These are phyloP conservation scores for Acrocyrtus sp. DNA, from an alignment of 2,888 invertebrate species.

Conservation along the genomic window DNA sequence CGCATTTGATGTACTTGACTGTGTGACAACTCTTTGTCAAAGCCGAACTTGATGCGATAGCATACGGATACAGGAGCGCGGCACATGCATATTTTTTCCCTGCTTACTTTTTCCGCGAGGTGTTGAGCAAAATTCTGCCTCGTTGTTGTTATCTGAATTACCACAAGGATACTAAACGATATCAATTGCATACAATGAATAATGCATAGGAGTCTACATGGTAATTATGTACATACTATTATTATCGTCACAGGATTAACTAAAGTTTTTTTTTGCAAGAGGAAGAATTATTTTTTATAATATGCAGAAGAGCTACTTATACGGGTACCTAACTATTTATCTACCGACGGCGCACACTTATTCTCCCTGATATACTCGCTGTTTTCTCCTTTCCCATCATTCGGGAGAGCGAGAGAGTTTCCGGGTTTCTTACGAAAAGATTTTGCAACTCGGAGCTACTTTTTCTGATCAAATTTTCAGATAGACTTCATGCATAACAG, in stretches of 20 bases:
- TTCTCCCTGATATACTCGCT: too few relatives aligned
- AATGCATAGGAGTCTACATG: not conserved
- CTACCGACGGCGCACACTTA: too few relatives aligned
- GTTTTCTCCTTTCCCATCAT: too few relatives aligned
- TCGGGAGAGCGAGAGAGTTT: too few relatives aligned
- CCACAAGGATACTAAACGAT: not conserved
- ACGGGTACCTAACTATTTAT: too few relatives aligned
- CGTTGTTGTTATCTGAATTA: not conserved
- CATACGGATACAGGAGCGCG: not conserved
- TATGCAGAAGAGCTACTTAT: too few relatives aligned
- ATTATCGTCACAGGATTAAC: not conserved
- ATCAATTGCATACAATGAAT: not conserved
- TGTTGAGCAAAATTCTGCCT: not conserved
- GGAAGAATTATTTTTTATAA: too few relatives aligned
- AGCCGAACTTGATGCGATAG: not conserved
- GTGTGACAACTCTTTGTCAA: not conserved
- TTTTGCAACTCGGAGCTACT: too few relatives aligned
- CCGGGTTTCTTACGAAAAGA: too few relatives aligned
- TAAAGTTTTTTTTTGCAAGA: too few relatives aligned
- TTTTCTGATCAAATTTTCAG: too few relatives aligned
- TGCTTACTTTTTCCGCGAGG: not conserved
- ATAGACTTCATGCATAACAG: too few relatives aligned
- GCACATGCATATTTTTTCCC: not conserved
- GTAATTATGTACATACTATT: not conserved
- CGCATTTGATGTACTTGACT: conserved; percentile 2